Conservation (phyloP, 2,888 invertebrate species). For the Platerodrilus igneus region DNA sequence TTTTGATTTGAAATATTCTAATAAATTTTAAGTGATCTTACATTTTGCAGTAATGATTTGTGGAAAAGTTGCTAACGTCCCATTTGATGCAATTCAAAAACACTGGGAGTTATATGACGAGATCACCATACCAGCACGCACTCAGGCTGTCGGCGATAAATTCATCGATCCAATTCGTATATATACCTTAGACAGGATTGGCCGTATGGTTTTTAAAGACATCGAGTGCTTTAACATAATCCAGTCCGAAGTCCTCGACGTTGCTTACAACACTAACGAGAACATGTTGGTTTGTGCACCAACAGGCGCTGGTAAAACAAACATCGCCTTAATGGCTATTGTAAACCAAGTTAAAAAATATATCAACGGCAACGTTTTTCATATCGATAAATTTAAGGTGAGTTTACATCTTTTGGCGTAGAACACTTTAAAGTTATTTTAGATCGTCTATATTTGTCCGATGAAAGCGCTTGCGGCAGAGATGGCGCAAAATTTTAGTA, state of each 20-base stretch:
- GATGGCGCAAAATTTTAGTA: conserved; percentile 93
- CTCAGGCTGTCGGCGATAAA: conserved; percentile 54
- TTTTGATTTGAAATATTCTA: too few relatives aligned
- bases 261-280: conserved; percentile 94
- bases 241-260: conserved; percentile 91
- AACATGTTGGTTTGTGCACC: conserved; percentile 98
- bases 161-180: conserved; percentile 50
- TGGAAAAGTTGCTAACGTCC: conserved; percentile 50
- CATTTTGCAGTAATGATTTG: conserved; percentile 35
- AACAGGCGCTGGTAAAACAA: conserved; percentile 99
- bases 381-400: conserved; percentile 90
- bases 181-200: conserved; percentile 61
- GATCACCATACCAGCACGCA: conserved; percentile 73
- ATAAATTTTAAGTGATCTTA: too few relatives aligned
- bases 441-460: conserved; percentile 97
- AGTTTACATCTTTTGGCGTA: conserved; percentile 16
- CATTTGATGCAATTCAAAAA: conserved; percentile 70
- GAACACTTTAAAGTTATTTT: conserved; percentile 24
- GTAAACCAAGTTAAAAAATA: conserved; percentile 86
- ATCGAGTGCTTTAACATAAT: conserved; percentile 86
- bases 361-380: conserved; percentile 73
- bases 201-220: conserved; percentile 83
- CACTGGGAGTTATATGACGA: conserved; percentile 78
- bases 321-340: conserved; percentile 91
- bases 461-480: conserved; percentile 99